A percentile compares a stretch with the other conserved stretches of the same genome.
Conservation (phyloP, 2,888 invertebrate species). For the Drosophila imparisetae region DNA sequence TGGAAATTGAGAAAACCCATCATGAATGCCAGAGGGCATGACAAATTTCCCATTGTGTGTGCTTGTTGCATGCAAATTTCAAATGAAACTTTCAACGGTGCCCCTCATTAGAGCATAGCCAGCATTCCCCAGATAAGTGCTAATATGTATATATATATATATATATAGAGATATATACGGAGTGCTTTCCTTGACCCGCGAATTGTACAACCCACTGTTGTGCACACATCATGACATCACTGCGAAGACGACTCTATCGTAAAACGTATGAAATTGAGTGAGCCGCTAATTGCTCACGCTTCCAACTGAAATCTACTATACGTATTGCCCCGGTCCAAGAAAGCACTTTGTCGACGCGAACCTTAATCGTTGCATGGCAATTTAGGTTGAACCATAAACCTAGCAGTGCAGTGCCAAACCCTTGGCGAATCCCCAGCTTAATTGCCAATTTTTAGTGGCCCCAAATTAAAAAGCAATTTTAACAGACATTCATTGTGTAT, state of each 20-base stretch:
- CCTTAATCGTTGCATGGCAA: constrained; percentile 63
- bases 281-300: constrained; percentile 67
- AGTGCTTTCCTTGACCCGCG: constrained; percentile 16
- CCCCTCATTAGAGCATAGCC: constrained; percentile 37
- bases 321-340: constrained; percentile 11
- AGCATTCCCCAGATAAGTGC: constrained; percentile 41
- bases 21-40: constrained; percentile 26
- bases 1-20: constrained; percentile 25
- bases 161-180: not conserved
- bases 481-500: constrained; percentile 50
- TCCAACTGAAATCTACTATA: constrained; percentile 6
- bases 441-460: constrained; percentile 74
- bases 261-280: constrained; percentile 61
- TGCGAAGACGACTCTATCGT: constrained; percentile 34
- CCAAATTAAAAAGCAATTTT: constrained; percentile 41
- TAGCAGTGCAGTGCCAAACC: constrained; percentile 26
- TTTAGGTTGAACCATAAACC: constrained; percentile 55
- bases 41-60: constrained; percentile 55
- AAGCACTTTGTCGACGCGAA: constrained; percentile 48
- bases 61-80: constrained; percentile 60
- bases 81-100: constrained; percentile 37
- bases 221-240: constrained; percentile 66
- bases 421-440: constrained; percentile 46
- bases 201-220: not conserved
- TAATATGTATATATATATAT: not conserved